Evolutionary conservation across 2,113 vertebrate genomes (phyloP), one percentile per base, ranked within the genome.

Genomic region (Corythornis vintsioides): DNA sequence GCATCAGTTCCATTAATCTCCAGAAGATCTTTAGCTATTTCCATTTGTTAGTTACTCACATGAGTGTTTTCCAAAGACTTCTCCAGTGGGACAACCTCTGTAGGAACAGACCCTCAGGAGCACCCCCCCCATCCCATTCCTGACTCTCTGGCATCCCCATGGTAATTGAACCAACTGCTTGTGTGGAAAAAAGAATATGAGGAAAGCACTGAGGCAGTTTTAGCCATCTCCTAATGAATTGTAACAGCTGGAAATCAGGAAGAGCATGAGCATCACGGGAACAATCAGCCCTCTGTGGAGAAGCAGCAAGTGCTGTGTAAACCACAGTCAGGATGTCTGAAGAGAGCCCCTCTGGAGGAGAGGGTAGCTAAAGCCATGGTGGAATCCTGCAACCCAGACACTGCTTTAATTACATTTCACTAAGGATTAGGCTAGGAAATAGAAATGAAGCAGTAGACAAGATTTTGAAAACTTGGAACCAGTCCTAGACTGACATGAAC

Each of bases 221-320:
- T 77, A 89, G 72, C 72, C 86, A 60, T 91, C 79, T 92, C 75
- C 77, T 93, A 95, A 92, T 95, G 87, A 96, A 95, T 92, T 89
- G 84, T 63, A 93, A 79, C 75, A 92, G 91, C 85, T 95, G 91
- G 79, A 96, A 96, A 89, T 73, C 76, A 86, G 91, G 87, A 94
- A 81, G 48, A 93, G 84, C 88, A 92, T 43, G 75, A 74, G 89
- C 72, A 81, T 86, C 94, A 33, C 83, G 91, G 94, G 95, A 95
- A 87, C 94, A 94, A 69, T 91, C 82, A 89, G n/a, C 61, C 75
- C 95, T 95, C 94, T 91, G 64, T 74, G 87, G 95, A 91, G 82
- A 86, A 93, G 75, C 87, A 86, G 87, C 79, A 83, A 93, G 79
- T 48, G 60, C 91, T 91, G 22, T 77, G 83, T 67, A 86, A 95